Base-by-base conservation (phyloP, 2,113 vertebrate species). In the Aphyosemion australe region DNA sequence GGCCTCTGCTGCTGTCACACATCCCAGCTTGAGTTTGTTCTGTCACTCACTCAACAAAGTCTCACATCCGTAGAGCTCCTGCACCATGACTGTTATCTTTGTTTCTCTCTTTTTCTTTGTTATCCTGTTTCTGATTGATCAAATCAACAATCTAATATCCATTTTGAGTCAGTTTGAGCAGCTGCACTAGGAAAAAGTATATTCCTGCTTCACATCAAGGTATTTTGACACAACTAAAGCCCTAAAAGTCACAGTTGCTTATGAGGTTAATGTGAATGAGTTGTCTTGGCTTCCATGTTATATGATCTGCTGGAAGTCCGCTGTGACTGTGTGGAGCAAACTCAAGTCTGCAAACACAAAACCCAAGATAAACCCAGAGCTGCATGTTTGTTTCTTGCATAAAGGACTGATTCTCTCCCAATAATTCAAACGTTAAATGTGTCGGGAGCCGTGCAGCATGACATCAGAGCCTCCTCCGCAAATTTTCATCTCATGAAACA, bases 401-500 rank as follows among this genome's bases (percentile, higher is more conserved):
- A 1, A 6, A 43, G 47, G 32, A 53, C 6, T 7, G 13, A n/a
- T 65, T 21, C 26, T 54, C 32, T 15, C 9, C 20, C 46, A 20
- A 31, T 46, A 19, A 51, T 46, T 51, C 14, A 55, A 8, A 48
- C 43, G 51, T 47, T 42, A 1, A 47, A 53, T 34, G n/a, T 47
- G 19, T 62, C 37, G 15, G 57, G 19, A 69, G 54, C 20, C 10
- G 31, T 42, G 10, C 53, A 48, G 42, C 41, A 63, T 83, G 76
- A 84, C 74, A 69, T 84, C 76, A 80, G 47, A 10, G 15, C 62
- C 77, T 72, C 61, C 61, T 37, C 72, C 77, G 63, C 51, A 50
- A 45, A 21, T 64, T 73, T 74, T 45, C 11, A n/a, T 70, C 48
- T 43, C 45, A 41, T 19, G 21, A 63, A 64, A 84, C 68, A 70